Evolutionary conservation across 2,888 invertebrate genomes (phyloP).

Genomic region (Melanostoma mellinum): DNA sequence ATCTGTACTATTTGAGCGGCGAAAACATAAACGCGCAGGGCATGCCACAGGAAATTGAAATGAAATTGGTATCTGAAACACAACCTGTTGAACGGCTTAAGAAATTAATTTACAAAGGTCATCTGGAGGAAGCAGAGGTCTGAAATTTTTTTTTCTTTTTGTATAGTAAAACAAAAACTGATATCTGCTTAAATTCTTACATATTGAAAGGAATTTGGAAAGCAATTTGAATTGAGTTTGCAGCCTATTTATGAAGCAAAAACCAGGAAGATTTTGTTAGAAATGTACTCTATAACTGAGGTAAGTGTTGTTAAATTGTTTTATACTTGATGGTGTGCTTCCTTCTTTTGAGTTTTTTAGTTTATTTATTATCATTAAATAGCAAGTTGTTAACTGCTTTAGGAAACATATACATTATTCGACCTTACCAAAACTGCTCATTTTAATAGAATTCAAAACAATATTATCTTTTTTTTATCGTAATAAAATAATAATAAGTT

Average conservation of each 20-base stretch:
- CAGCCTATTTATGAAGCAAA: slow-evolving; percentile 81
- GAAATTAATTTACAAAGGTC: slow-evolving; percentile 80
- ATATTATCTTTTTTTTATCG: too few relatives aligned
- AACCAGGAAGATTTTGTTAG: slow-evolving; percentile 77
- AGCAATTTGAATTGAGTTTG: slow-evolving; percentile 79
- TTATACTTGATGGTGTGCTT: background rate
- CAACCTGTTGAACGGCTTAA: slow-evolving; percentile 80
- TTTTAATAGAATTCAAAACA: too few relatives aligned
- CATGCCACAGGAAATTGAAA: slow-evolving; percentile 79
- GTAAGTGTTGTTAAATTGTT: slow-evolving; percentile 60
- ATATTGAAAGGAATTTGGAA: slow-evolving; percentile 78
- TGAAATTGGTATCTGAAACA: slow-evolving; percentile 80
- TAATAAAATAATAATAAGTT: too few relatives aligned
- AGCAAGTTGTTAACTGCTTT: too few relatives aligned
- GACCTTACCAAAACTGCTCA: too few relatives aligned
- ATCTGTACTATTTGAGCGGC: slow-evolving; percentile 80
- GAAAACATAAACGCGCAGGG: slow-evolving; percentile 73
- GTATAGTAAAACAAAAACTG: background rate
- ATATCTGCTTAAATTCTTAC: background rate
- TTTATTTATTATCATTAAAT: too few relatives aligned
- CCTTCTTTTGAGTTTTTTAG: background rate
- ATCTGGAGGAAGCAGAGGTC: slow-evolving; percentile 81
- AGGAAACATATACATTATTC: too few relatives aligned
- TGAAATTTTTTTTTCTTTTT: background rate
- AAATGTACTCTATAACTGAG: slow-evolving; percentile 75